Evolutionary conservation across 2,113 vertebrate genomes (phyloP).

Genomic region (Cephalopterus ornatus): DNA sequence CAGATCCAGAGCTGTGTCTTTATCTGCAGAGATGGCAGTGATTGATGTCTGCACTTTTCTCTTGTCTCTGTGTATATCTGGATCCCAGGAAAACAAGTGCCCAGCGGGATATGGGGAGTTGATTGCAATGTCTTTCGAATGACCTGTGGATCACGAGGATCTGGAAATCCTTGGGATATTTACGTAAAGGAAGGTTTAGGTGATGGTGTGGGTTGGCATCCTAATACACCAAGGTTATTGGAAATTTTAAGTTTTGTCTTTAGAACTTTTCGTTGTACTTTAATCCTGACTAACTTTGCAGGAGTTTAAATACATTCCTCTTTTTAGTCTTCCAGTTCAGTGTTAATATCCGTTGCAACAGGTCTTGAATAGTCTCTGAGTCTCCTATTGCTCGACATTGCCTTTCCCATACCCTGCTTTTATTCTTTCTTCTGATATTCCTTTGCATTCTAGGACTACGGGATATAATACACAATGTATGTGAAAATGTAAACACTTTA

Average conservation of each 20-base stretch:
- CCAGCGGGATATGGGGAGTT: neutral
- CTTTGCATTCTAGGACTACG: neutral
- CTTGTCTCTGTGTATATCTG: neutral
- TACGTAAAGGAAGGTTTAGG: neutral
- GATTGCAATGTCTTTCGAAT: neutral
- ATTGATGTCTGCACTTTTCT: conserved; percentile 25
- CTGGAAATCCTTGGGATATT: neutral
- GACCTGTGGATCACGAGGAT: neutral
- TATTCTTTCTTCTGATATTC: neutral
- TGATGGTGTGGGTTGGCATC: neutral
- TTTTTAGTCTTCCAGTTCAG: neutral
- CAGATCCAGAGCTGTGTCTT: neutral
- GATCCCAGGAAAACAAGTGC: neutral
- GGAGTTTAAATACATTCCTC: neutral
- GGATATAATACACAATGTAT: neutral
- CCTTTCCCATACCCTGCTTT: neutral
- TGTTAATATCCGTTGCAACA: neutral
- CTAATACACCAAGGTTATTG: neutral
- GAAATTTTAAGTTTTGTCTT: neutral
- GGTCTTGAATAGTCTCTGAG: neutral
- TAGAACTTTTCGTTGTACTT: neutral
- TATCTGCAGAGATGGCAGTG: neutral
- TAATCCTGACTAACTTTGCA: neutral
- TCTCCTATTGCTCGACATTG: neutral
- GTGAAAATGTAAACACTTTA: neutral